Evolutionary conservation across 1,140 invertebrate species (phyloP).

Genomic region (Zaprionus kolodkinae): DNA sequence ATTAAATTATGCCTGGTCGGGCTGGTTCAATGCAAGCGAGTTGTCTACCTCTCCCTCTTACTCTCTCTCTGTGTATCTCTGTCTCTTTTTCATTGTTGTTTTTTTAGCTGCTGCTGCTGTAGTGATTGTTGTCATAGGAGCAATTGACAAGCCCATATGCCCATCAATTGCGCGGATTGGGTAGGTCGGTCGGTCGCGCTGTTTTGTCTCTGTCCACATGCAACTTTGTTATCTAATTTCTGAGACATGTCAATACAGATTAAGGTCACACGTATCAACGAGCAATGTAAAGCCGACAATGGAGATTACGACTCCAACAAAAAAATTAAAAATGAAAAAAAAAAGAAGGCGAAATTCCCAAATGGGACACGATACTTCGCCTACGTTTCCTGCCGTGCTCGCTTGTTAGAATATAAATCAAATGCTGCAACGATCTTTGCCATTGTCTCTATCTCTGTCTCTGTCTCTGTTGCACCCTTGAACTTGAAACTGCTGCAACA

Average conservation of each 20-base stretch:
- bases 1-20: slow-evolving; percentile 74
- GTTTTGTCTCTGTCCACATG: slow-evolving; percentile 4
- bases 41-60: background rate
- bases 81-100: background rate
- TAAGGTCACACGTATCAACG: slow-evolving; percentile 77
- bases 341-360: slow-evolving; percentile 14
- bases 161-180: slow-evolving; percentile 42
- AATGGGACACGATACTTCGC: slow-evolving; percentile 6
- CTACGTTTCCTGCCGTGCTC: slow-evolving; percentile 29
- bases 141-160: slow-evolving; percentile 20
- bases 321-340: slow-evolving; percentile 13
- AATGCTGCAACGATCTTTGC: slow-evolving; percentile 3
- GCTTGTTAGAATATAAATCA: slow-evolving; percentile 33
- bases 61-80: background rate
- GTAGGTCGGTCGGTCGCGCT: slow-evolving; percentile 8
- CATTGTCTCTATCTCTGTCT: slow-evolving; percentile 38
- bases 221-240: slow-evolving; percentile 80
- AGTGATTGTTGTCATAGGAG: slow-evolving; percentile 39
- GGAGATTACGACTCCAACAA: slow-evolving; percentile 57
- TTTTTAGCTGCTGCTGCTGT: background rate
- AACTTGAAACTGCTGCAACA: slow-evolving; percentile 75
- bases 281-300: slow-evolving; percentile 71
- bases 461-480: slow-evolving; percentile 56
- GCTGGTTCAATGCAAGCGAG: slow-evolving; percentile 43
- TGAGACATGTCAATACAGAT: slow-evolving; percentile 81